Evolutionary conservation across 1,140 invertebrate species (phyloP), one percentile per base, ranked within the genome.

Genomic region (Leptonema lineaticorne): DNA sequence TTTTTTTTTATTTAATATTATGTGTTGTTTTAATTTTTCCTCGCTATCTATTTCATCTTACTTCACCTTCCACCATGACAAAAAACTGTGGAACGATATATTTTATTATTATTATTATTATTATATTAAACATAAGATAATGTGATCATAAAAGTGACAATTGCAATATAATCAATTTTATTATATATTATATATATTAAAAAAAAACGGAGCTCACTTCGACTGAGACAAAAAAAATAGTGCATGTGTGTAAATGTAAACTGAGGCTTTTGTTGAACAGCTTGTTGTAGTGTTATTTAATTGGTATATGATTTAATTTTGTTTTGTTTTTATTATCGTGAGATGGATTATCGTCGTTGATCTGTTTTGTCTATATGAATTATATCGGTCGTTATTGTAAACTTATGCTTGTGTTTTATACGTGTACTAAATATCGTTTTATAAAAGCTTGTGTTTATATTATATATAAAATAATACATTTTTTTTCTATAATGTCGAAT

Each of bases 221-320:
- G 62, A 71, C 67, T 46, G 56, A 64, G 67, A 58, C 66, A 59
- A 41, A n/a, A n/a, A n/a, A n/a, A n/a, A 68, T 71, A 71, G 70
- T 71, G 70, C 70, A 71, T 71, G 70, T 14, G 46, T 68, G 62
- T 71, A 33, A 28, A 41, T 69, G 65, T 59, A 59, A 46, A 63
- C 30, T 28, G 41, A 64, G 30, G 45, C 45, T 56, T 63, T 64
- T 68, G 46, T 68, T 62, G 59, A 46, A 59, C 60, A 63, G 67
- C 37, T 58, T 59, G 69, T 57, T 50, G 65, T 68, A 30, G 33
- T 58, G n/a, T 62, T 58, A 28, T 28, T 60, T 37, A 60, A 20
- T 62, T 62, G n/a, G 45, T 26, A 4, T 59, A 33, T 59, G n/a
- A 1, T 30, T 33, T 18, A 14, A 33, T 59, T 59, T 11, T 18